Evolutionary conservation across 2,797 vertebrate genomes (phyloP).

Genomic region (Aplochiton taeniatus): DNA sequence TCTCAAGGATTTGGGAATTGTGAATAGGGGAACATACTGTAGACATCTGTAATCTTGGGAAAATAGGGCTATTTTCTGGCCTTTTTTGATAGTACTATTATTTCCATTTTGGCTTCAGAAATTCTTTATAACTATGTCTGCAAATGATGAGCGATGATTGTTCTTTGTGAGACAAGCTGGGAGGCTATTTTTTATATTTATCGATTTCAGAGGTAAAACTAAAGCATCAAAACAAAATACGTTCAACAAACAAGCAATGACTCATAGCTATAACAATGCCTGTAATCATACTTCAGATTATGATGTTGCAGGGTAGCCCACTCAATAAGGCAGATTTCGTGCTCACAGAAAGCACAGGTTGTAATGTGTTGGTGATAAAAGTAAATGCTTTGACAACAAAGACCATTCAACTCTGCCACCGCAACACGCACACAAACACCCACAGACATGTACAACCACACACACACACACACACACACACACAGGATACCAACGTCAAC

Average conservation of each 20-base stretch:
- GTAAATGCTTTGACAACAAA: constrained; percentile 34
- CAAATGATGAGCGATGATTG: no score
- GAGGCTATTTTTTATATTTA: background rate
- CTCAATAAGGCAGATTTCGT: constrained; percentile 47
- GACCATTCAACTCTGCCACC: constrained; percentile 45
- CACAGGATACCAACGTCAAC: constrained; percentile 3
- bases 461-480: constrained; percentile 32
- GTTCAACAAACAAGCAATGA: background rate
- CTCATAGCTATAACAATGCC: constrained; percentile 39
- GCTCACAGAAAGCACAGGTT: constrained; percentile 34
- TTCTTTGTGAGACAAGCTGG: no score
- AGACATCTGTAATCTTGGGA: no score
- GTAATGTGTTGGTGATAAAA: constrained; percentile 43
- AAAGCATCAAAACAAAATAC: background rate
- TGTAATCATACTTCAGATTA: constrained; percentile 20
- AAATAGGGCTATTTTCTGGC: no score
- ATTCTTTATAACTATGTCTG: no score
- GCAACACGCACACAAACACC: constrained; percentile 18
- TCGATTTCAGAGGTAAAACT: background rate
- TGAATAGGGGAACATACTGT: no score
- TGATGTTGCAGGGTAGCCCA: constrained; percentile 25
- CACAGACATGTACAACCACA: constrained; percentile 22
- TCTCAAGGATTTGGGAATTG: no score
- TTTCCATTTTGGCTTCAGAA: no score
- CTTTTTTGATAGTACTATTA: no score